Base-by-base conservation (phyloP, 2,888 invertebrate genomes). In the Odontocerum albicorne region DNA sequence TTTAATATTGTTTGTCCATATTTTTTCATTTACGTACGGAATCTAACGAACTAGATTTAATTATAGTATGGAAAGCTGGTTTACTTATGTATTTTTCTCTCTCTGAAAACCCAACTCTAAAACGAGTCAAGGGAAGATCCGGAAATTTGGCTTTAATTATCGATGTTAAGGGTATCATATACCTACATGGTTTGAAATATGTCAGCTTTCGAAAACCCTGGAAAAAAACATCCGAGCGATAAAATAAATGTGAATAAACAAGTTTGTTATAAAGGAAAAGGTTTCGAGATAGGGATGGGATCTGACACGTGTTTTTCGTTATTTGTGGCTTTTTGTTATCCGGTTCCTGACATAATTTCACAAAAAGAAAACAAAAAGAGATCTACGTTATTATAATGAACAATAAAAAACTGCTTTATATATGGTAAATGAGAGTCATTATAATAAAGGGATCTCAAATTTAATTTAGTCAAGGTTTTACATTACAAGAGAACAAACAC, bases 221-320 rank as follows among this genome's bases (percentile, higher is more conserved):
- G 4, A 27, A 7, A 4, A 27, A 27, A 10, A 10, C 4, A 10
- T n/a, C 12, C 12, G 35, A 31, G 45, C 33, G 33, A 33, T 32
- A 45, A 2, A 31, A 45, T 31, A 32, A 45, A 45, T 45, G 32
- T 45, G 16, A 45, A 45, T 19, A 45, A 16, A 45, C 17, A 45
- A 45, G 45, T 45, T 45, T 33, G 6, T 10, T 20, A 45, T 4
- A 33, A 45, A 45, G 45, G 45, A 43, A 43, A 43, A 43, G 43
- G 43, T 43, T 43, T 16, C 10, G 21, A 21, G 12, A 27, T 43
- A 27, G 43, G 36, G 12, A 36, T 12, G 43, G 21, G 43, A 43
- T 22, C 43, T 43, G 27, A 43, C 43, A 43, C 27, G 15, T 43
- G 43, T 43, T 22, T 10, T 22, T 10, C 13, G 6, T 42, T 42